Base-by-base conservation (phyloP, 2,888 invertebrate genomes). In the Chrysolina oricalcia region DNA sequence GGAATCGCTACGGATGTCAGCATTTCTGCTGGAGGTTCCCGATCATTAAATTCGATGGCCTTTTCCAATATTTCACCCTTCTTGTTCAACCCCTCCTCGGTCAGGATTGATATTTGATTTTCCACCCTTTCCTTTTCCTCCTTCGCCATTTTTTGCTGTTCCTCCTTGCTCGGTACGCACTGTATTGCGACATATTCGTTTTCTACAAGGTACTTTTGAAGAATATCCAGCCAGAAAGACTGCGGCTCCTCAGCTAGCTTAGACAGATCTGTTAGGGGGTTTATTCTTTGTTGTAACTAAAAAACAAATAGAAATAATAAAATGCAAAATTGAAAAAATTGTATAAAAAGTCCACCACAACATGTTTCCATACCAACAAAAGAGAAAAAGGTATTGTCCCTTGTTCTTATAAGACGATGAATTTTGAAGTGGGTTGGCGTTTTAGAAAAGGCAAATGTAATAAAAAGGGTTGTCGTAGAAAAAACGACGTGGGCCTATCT, bases 1-100 rank as follows among this genome's bases (percentile, higher is more conserved):
- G 97, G 96, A 41, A 97, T 94, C 9, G 93, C 91, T 4, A 97
- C 92, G 4, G 93, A 91, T 0, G 93, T 92, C 70, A 97, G 85
- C 83, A 96, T 91, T 63, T 93, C 92, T 0, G 91, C 87, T 0
- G 95, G 94, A 0, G 96, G 94, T 13, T 93, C 91, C 59, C 91
- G 91, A 93, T 95, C 95, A 89, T 97, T 97, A 79, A 91, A 92
- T 69, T 91, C 91, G 83, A 95, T 92, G 0, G 97, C 96, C 66
- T 92, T 90, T 70, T 92, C 89, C 21, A 97, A 87, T 35, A 89
- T 87, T 76, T 91, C 89, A 1, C 89, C 92, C 85, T 94, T 94
- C 73, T 91, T 86, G 68, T 79, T 81, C 21, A 97, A 89, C 0
- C 97, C 97, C 0, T 90, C 90, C 72, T 91, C 90, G 0, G 95